Percentiles rank a stretch among this genome's conserved stretches.
phyloP scores from a whole-genome alignment of 2,113 vertebrate genomes.

The Alligator mississippiensis region DNA sequence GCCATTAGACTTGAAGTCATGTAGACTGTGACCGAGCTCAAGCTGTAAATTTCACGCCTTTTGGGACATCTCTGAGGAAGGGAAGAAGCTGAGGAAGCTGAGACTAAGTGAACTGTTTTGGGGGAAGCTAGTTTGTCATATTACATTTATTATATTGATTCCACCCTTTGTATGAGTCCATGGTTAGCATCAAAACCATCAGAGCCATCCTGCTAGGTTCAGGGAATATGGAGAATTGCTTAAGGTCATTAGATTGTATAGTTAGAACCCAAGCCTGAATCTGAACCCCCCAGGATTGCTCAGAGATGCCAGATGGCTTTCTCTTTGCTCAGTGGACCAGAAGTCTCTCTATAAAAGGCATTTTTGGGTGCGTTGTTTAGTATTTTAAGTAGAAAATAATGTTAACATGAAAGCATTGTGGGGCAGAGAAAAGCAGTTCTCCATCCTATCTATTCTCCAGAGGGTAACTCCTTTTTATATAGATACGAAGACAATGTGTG shows the following conservation, averaged over 20 bases:
- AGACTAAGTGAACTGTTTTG: too few species aligned
- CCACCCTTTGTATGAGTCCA: too few species aligned
- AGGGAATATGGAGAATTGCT: background rate
- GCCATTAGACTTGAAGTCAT: too few species aligned
- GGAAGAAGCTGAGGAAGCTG: too few species aligned
- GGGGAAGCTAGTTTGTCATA: too few species aligned
- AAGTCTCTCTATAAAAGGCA: background rate
- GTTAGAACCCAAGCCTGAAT: background rate
- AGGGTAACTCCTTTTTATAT: background rate
- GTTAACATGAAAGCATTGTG: background rate
- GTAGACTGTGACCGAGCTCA: too few species aligned
- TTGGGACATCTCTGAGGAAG: too few species aligned
- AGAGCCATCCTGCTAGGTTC: too few species aligned
- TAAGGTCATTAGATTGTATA: background rate
- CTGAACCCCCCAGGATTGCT: background rate
- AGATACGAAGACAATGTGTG: background rate
- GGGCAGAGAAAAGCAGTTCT: background rate
- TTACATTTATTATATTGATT: too few species aligned
- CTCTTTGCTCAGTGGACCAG: background rate
- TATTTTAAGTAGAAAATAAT: background rate
- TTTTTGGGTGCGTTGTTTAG: accelerated
- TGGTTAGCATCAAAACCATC: too few species aligned
- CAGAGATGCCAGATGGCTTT: background rate
- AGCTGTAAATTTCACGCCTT: too few species aligned
- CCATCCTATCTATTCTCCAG: background rate